Evolutionary conservation across 2,113 vertebrate species (phyloP), one percentile per base, ranked within the genome.

Genomic region (Meles meles): DNA sequence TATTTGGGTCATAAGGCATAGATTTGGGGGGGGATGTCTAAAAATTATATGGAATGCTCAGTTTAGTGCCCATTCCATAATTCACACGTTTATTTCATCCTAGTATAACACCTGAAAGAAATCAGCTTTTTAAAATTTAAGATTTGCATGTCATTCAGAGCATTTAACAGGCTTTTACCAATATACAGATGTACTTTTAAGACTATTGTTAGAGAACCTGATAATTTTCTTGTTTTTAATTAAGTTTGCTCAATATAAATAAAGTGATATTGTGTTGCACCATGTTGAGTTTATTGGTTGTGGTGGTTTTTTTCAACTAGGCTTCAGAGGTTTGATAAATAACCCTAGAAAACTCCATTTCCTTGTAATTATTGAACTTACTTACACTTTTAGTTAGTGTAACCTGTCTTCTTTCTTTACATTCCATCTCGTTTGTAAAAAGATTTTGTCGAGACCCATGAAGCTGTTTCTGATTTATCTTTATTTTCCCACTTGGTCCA

Each of bases 281-380:
- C 3, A 27, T 79, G 1, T 87, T 83, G 31, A 71, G 11, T 21
- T 86, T 86, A 27, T 69, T 84, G 80, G 4, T 85, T 90, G 31
- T 89, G 71, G 2, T 81, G 11, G 23, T 63, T 67, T 90, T 86
- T 90, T 79, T 69, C 31, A 82, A 0, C 34, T 82, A 79, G 55
- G 21, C 88, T 52, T 82, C 71, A 72, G 52, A 92, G 7, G 10
- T 94, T 96, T 93, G 44, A 23, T 83, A 90, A 89, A 91, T 83
- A 91, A 6, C 7, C 5, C 3, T 37, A 31, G 12, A 79, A 90
- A 57, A 59, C 55, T 23, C 92, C 61, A 12, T 69, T 88, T 96
- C 7, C 21, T 83, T 87, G 39, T 49, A 59, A 77, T 80, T 94
- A 49, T 39, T 86, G 47, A 90, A 59, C 25, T 37, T 77, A 1